phyloP scores from a whole-genome alignment of 2,888 invertebrate genomes.

The Melinaea menophilus region DNA sequence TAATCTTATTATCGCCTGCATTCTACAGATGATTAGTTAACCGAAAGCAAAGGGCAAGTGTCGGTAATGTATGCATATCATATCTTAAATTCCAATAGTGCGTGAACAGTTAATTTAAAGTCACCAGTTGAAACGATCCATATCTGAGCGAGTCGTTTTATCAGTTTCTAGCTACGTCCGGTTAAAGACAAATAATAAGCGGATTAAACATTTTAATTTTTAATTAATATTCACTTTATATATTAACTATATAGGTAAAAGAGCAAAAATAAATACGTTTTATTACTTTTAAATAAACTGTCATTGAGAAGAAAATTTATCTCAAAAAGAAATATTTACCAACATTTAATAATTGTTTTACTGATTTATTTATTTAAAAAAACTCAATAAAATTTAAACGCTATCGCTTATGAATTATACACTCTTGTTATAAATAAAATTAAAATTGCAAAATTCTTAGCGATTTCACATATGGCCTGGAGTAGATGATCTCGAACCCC shows the following conservation, averaged over 20 bases:
- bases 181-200: slow-evolving; percentile 32
- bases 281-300: no score
- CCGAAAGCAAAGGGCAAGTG: slow-evolving; percentile 38
- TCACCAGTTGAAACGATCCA: slow-evolving; percentile 65
- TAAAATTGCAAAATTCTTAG: slow-evolving; percentile 76
- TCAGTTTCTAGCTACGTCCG: slow-evolving; percentile 76
- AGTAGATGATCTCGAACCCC: slow-evolving; percentile 64
- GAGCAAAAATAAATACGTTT: neutral
- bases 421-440: slow-evolving; percentile 72
- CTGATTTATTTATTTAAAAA: no score
- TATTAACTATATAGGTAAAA: neutral
- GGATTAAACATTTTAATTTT: slow-evolving; percentile 24
- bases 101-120: slow-evolving; percentile 75
- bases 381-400: slow-evolving; percentile 7
- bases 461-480: slow-evolving; percentile 75
- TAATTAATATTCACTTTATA: slow-evolving; percentile 20
- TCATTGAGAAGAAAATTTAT: neutral
- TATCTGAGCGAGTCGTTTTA: slow-evolving; percentile 74
- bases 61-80: slow-evolving; percentile 63
- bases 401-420: slow-evolving; percentile 38
- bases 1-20: slow-evolving; percentile 16
- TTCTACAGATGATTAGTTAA: slow-evolving; percentile 21
- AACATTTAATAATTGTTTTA: neutral
- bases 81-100: slow-evolving; percentile 74
- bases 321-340: neutral